phyloP scores from a whole-genome alignment of 1,140 invertebrate genomes.

The Drosophila novamexicana region DNA sequence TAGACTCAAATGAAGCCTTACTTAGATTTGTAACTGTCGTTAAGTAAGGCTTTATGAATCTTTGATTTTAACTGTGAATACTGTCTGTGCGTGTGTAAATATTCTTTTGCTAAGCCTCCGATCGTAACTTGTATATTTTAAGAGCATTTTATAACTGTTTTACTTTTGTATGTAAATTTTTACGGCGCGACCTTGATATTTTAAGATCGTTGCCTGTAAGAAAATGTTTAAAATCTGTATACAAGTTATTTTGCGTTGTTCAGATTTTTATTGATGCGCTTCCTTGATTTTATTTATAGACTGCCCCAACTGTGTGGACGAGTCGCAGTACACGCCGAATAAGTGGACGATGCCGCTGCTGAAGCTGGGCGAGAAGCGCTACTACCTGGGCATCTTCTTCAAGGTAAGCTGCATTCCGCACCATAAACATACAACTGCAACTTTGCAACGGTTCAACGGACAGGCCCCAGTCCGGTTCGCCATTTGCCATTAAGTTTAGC shows the following conservation, averaged over 20 bases:
- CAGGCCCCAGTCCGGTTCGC: slow-evolving; percentile 38
- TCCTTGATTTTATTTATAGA: slow-evolving; percentile 85
- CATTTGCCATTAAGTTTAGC: slow-evolving; percentile 4
- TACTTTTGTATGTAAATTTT: slow-evolving; percentile 17
- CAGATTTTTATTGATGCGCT: slow-evolving; percentile 22
- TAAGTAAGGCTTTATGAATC: not conserved
- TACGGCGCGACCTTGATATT: slow-evolving; percentile 15
- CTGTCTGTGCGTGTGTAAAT: not conserved
- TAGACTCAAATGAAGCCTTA: not conserved
- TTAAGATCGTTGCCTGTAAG: slow-evolving; percentile 4
- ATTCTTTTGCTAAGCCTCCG: not conserved
- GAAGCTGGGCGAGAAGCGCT: slow-evolving; percentile 93
- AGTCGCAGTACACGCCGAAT: slow-evolving; percentile 87
- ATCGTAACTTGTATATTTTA: slow-evolving; percentile 29
- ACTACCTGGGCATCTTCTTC: slow-evolving; percentile 95
- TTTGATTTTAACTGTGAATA: slow-evolving; percentile 2
- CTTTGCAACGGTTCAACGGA: slow-evolving; percentile 48
- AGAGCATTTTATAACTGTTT: slow-evolving; percentile 20
- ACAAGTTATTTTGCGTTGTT: slow-evolving; percentile 36
- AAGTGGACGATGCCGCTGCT: slow-evolving; percentile 95
- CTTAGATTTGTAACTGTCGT: slow-evolving; percentile 2
- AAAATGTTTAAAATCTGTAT: slow-evolving; percentile 25
- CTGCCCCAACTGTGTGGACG: slow-evolving; percentile 92
- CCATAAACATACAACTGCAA: slow-evolving; percentile 55
- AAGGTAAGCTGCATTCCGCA: slow-evolving; percentile 88